Base-by-base conservation (phyloP, 2,113 vertebrate species). In the Cheirogaleus medius region DNA sequence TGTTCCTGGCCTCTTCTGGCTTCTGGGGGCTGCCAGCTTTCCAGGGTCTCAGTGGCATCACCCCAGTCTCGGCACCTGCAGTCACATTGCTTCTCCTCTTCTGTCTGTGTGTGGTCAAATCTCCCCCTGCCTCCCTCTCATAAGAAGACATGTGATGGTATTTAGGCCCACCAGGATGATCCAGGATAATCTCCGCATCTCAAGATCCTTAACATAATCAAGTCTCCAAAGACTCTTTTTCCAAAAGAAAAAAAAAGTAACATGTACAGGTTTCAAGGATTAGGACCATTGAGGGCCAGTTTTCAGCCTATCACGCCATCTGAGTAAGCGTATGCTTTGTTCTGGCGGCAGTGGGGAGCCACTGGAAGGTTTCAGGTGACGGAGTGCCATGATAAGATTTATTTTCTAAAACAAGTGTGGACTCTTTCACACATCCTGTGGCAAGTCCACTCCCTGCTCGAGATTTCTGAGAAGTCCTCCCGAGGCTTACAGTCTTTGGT, bases 201-300 rank as follows among this genome's bases (percentile, higher is more conserved):
- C 74, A 56, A 95, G 32, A 93, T 49, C 63, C n/a, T 97, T 92
- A 69, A 82, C 29, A 77, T 77, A 71, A 87, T 90, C 66, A 81
- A 49, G 44, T 32, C 76, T 90, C 29, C 76, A 77, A 87, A 95
- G 76, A 93, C 34, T 49, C 64, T 91, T 44, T 71, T 34, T 52
- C 14, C 49, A 27, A 71, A 88, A 58, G 4, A 44, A 91, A 73
- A 66, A 11, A 66, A 78, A 58, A 54, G 29, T 47, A 39, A 84
- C 54, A 85, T 78, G 85, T 76, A 49, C 5, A 91, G 90, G 42
- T 78, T 90, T 91, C 37, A n/a, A 34, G 54, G n/a, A 73, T 94
- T 82, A 95, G 25, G 14, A 77, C 14, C 27, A 29, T 64, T 15
- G 27, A 37, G 34, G 42, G 18, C 39, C 20, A 42, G 12, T 89